Evolutionary conservation across 2,797 vertebrate species (phyloP).

Genomic region (Alcedo atthis): DNA sequence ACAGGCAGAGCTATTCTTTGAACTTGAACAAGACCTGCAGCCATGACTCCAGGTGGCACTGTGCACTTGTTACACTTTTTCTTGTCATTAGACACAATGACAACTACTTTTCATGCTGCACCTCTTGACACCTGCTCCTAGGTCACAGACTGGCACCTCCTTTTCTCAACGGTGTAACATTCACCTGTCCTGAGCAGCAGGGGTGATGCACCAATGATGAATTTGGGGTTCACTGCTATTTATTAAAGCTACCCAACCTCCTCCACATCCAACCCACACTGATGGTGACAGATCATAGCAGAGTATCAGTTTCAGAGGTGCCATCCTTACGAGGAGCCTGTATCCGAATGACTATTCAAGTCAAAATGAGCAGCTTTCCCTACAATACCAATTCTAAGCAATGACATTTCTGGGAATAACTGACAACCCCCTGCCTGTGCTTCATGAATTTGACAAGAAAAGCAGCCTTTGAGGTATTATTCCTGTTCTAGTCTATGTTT

Average conservation of each 20-base stretch:
- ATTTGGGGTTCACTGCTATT: neutral
- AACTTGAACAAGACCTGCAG: neutral
- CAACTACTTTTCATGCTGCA: neutral
- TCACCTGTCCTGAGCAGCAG: neutral
- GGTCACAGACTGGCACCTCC: neutral
- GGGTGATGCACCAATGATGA: neutral
- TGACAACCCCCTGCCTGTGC: conserved; percentile 52
- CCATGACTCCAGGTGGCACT: neutral
- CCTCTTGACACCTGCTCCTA: neutral
- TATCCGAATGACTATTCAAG: neutral
- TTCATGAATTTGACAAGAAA: conserved; percentile 51
- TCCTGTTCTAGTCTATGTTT: conserved; percentile 41
- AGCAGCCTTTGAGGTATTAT: conserved; percentile 51
- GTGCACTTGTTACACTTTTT: neutral
- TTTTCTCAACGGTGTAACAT: neutral
- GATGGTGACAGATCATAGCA: neutral
- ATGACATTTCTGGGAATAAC: conserved; percentile 25
- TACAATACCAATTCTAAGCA: conserved; percentile 22
- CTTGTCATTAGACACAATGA: neutral
- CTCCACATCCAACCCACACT: neutral
- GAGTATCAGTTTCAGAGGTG: neutral
- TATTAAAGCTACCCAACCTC: neutral
- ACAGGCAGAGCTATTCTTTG: neutral
- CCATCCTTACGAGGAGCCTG: neutral
- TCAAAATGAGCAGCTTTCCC: neutral